These are phyloP conservation scores for Augiades crinisus DNA, from an alignment of 2,888 invertebrate species.

Conservation along the genomic window DNA sequence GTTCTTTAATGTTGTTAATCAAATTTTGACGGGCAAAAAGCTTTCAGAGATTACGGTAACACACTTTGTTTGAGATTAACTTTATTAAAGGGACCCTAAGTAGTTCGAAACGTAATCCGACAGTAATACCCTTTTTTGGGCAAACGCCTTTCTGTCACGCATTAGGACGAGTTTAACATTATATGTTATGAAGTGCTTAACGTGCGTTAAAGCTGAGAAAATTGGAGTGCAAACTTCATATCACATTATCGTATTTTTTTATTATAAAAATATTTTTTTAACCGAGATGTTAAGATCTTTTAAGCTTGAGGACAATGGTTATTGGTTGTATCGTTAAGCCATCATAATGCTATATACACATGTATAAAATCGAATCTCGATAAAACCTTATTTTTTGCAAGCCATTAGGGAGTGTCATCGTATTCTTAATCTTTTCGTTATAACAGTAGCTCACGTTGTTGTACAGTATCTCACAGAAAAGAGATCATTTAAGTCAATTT, in stretches of 20 bases:
- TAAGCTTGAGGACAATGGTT: too few species aligned
- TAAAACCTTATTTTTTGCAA: too few species aligned
- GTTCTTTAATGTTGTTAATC: too few species aligned
- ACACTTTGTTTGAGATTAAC: slow-evolving; percentile 8
- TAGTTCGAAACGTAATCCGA: neutral
- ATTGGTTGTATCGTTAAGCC: too few species aligned
- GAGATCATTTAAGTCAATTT: too few species aligned
- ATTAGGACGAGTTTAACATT: neutral
- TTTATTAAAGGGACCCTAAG: neutral
- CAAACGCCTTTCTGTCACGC: neutral
- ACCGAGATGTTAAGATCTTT: neutral
- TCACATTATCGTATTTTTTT: neutral
- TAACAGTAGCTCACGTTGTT: too few species aligned
- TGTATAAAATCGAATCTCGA: too few species aligned
- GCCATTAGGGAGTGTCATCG: too few species aligned
- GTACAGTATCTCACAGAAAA: too few species aligned
- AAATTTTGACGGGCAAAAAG: neutral
- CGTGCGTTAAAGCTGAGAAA: neutral
- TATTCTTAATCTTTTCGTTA: too few species aligned
- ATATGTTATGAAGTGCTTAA: neutral
- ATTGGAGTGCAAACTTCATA: neutral
- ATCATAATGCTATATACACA: too few species aligned
- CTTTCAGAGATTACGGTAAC: slow-evolving; percentile 5
- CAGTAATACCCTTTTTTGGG: neutral
- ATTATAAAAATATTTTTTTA: neutral